Evolutionary conservation across 2,888 invertebrate genomes (phyloP), one percentile per base, ranked within the genome.

Genomic region (Beris morrisii): DNA sequence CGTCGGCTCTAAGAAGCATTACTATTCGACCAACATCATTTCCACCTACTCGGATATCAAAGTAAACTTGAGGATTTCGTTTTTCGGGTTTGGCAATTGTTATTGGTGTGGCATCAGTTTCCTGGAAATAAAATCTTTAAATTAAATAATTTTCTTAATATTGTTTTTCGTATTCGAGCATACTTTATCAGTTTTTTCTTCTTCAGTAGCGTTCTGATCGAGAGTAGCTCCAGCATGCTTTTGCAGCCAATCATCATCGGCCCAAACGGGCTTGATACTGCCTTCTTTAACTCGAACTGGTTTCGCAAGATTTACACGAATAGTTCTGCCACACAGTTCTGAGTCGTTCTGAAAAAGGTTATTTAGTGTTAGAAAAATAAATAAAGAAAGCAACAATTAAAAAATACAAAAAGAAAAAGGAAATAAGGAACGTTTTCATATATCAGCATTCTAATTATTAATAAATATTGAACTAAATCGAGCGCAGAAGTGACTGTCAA

Each of bases 201-300:
- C 75, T 45, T 79, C 81, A 44, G 75, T 75, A 61, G 82, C 82
- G n/a, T 79, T 81, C 1, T 83, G 81, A 12, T 87, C 83, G 11
- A 89, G 83, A 0, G 95, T 95, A 76, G 93, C 93, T 2, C 97
- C 97, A 1, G 97, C 96, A 83, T 98, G 97, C 77, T 95, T 92
- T 78, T 95, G 95, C n/a, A 99, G 81, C 99, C 99, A 99, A 59
- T 88, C 87, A 79, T 99, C 99, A 77, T 98, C 98, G 0, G 97
- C 92, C 99, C 99, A 99, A 3, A 99, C 97, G 2, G 97, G 93
- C 70, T 93, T 86, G 0, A 93, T 92, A 7, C 94, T 95, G 30
- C 97, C 95, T 83, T 98, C 97, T 78, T 95, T 97, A 64, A 97
- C 92, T 73, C 94, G 89, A 78, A 97, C 95, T 4, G 99, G 98